Evolutionary conservation across 1,140 invertebrate genomes (phyloP), one percentile per base, ranked within the genome.

Genomic region (Drosophila subpulchrella): DNA sequence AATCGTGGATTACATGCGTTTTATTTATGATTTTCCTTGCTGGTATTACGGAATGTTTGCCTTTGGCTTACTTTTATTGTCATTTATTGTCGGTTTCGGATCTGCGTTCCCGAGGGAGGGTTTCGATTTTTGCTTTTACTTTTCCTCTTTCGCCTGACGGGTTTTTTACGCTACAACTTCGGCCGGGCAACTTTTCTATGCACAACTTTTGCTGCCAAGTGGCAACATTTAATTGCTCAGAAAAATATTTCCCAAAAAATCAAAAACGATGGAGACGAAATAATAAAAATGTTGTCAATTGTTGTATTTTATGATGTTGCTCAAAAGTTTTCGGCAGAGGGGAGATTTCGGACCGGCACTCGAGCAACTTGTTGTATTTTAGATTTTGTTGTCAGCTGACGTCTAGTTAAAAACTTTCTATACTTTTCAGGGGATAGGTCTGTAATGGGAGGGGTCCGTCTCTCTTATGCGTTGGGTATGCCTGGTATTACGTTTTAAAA

Each of bases 201-300:
- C 48, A 53, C 60, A 86, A 86, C 79, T 86, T 86, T 84, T 38
- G 15, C 63, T 72, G 72, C 63, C 75, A 89, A 88, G 84, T 88
- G 84, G 84, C 62, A 88, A 89, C 84, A 88, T 89, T 88, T 88
- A 88, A 88, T 88, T 88, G 83, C 83, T 88, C 84, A 83, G 75
- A 86, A 86, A 86, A 88, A 88, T 80, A 89, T 83, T 86, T 78
- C 36, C 13, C 63, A 67, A 68, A 70, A 83, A 57, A 74, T 57
- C 50, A 59, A 47, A 65, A 70, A 59, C 41, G 60, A 44, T 30
- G 50, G n/a, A 58, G 39, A 58, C 27, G 51, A 57, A 55, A 63
- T 50, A 63, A 73, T 75, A 78, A 83, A 83, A 78, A 78, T 88
- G 74, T 82, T 88, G 79, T 83, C 83, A 80, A 77, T 89, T 88